A percentile compares a stretch with the other conserved stretches of the same genome.
These are phyloP conservation scores for Dermochelys coriacea DNA, from an alignment of 2,797 vertebrate genomes.

Conservation along the genomic window DNA sequence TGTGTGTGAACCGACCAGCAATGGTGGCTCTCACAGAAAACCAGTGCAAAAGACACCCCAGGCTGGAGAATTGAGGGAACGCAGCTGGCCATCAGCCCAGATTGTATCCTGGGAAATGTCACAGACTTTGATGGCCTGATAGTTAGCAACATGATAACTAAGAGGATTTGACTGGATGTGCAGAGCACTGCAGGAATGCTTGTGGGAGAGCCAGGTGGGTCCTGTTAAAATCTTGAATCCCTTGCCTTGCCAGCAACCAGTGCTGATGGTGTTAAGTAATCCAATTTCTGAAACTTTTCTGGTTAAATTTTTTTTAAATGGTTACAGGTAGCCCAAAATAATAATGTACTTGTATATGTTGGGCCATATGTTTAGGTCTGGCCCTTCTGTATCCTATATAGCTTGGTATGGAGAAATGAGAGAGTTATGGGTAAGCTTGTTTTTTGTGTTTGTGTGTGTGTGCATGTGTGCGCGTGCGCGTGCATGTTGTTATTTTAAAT, in stretches of 20 bases:
- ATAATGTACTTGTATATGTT: neutral
- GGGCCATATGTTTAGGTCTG: neutral
- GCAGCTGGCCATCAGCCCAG: no score
- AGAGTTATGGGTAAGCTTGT: no score
- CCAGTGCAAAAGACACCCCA: no score
- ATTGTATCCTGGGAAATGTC: no score
- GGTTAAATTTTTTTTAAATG: neutral
- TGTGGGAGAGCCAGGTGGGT: neutral
- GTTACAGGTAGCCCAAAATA: rapidly evolving
- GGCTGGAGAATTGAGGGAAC: no score
- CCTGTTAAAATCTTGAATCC: neutral
- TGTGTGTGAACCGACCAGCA: no score
- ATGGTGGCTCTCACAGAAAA: no score
- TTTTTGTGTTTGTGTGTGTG: no score
- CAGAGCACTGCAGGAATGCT: neutral
- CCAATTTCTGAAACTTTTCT: neutral
- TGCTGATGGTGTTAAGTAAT: neutral
- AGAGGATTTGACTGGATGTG: neutral
- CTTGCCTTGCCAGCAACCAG: neutral
- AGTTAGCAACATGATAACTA: neutral
- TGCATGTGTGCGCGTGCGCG: no score
- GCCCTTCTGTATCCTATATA: neutral
- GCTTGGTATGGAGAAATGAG: no score
- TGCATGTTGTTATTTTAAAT: no score
- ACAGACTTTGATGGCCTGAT: no score